phyloP scores from a whole-genome alignment of 2,797 vertebrate species.

The Xiphophorus birchmanni region DNA sequence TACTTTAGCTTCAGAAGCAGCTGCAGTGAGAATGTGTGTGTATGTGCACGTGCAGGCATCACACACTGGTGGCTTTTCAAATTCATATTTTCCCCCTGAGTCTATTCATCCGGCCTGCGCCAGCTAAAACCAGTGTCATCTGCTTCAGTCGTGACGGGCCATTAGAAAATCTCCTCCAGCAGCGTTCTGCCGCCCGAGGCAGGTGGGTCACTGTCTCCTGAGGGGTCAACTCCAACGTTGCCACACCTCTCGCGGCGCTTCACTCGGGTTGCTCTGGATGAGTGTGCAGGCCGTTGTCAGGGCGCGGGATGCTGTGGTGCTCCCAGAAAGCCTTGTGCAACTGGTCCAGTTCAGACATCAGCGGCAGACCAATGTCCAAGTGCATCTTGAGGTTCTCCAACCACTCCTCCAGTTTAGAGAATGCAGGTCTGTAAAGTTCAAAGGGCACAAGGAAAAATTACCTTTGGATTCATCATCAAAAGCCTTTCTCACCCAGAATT shows the following conservation, averaged over 20 bases:
- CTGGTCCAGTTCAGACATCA: constrained; percentile 90
- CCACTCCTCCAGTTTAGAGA: constrained; percentile 92
- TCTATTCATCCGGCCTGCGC: constrained; percentile 61
- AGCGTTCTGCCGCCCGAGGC: constrained; percentile 12
- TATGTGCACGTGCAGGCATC: constrained; percentile 25
- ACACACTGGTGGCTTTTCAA: constrained; percentile 61
- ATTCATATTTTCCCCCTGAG: constrained; percentile 67
- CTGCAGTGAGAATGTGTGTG: constrained; percentile 34
- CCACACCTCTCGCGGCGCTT: constrained; percentile 21
- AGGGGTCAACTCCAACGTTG: constrained; percentile 17
- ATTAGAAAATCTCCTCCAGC: constrained; percentile 41
- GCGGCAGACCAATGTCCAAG: constrained; percentile 88
- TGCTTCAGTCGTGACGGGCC: constrained; percentile 38
- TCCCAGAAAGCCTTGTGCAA: constrained; percentile 89
- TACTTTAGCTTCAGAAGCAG: constrained; percentile 47
- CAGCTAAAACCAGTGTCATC: constrained; percentile 31
- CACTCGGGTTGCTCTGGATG: constrained; percentile 86
- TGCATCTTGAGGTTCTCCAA: constrained; percentile 93
- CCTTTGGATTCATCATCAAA: constrained; percentile 1
- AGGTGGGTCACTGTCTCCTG: constrained; percentile 1
- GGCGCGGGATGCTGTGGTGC: constrained; percentile 72
- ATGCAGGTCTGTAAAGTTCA: constrained; percentile 83
- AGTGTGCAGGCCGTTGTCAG: constrained; percentile 83
- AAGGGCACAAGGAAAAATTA: not conserved
- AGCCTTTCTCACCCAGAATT: not conserved